Evolutionary conservation across 2,113 vertebrate species (phyloP).

Genomic region (Arothron firmamentum): DNA sequence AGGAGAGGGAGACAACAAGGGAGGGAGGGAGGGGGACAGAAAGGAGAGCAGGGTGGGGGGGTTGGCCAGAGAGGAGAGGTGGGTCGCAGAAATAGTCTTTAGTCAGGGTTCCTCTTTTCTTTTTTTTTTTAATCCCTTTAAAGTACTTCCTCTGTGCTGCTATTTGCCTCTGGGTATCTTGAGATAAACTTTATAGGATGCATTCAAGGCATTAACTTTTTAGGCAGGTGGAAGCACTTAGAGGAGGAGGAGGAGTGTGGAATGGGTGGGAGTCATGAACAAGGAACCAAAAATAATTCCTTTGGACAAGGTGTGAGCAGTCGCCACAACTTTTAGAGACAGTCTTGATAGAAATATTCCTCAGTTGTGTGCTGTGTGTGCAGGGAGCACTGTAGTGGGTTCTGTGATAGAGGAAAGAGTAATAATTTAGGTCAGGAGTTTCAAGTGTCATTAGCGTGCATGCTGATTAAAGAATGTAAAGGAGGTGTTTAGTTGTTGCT

Average conservation of each 20-base stretch:
- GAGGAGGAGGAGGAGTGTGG: conserved; percentile 40
- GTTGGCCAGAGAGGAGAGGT: conserved; percentile 62
- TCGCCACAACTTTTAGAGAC: conserved; percentile 58
- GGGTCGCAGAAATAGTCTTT: conserved; percentile 63
- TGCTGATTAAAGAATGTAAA: conserved; percentile 26
- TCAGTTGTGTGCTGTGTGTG: conserved; percentile 32
- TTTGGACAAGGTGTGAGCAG: conserved; percentile 52
- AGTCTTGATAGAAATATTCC: conserved; percentile 23
- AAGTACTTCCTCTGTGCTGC: conserved; percentile 64
- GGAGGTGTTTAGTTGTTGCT: conserved; percentile 26
- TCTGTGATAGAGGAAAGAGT: conserved; percentile 51
- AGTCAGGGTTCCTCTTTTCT: conserved; percentile 68
- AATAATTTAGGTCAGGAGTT: conserved; percentile 70
- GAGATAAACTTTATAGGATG: conserved; percentile 70
- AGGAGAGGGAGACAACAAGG: conserved; percentile 68
- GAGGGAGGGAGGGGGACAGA: conserved; percentile 68
- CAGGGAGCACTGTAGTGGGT: conserved; percentile 36
- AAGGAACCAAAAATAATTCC: conserved; percentile 64
- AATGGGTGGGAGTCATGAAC: conserved; percentile 38
- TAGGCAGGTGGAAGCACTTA: conserved; percentile 72
- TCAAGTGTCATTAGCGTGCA: conserved; percentile 42
- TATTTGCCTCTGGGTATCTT: conserved; percentile 53
- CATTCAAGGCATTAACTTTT: conserved; percentile 70
- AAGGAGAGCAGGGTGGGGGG: conserved; percentile 63
- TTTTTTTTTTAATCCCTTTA: conserved; percentile 43